These are phyloP conservation scores for Scaptomyza hsui DNA, from an alignment of 1,140 invertebrate genomes.

Conservation along the genomic window DNA sequence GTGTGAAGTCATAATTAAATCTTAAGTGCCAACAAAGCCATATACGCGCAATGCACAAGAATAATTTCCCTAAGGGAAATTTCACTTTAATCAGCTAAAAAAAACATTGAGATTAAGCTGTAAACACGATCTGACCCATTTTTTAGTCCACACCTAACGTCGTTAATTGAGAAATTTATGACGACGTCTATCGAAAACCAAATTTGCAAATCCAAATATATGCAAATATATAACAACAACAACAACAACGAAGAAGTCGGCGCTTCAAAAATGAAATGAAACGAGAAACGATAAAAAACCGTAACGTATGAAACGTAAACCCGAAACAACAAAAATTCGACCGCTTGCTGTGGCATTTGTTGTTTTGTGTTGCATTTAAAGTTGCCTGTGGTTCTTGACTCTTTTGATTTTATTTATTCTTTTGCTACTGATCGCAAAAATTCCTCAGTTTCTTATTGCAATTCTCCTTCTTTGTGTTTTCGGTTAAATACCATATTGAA, in stretches of 20 bases:
- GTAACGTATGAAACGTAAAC: slow-evolving; percentile 10
- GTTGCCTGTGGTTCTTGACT: slow-evolving; percentile 48
- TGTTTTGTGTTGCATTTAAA: slow-evolving; percentile 27
- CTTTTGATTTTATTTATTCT: slow-evolving; percentile 47
- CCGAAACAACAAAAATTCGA: slow-evolving; percentile 51
- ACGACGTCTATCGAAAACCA: slow-evolving; percentile 55
- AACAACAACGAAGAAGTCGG: slow-evolving; percentile 19
- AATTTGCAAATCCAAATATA: slow-evolving; percentile 74
- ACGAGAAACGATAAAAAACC: not conserved
- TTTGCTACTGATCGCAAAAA: slow-evolving; percentile 42
- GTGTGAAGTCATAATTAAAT: slow-evolving; percentile 71
- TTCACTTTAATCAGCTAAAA: slow-evolving; percentile 3
- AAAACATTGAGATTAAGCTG: slow-evolving; percentile 11
- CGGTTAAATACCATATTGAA: slow-evolving; percentile 80
- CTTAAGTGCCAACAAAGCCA: slow-evolving; percentile 40
- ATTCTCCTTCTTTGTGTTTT: slow-evolving; percentile 57
- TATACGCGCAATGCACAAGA: slow-evolving; percentile 8
- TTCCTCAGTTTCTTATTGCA: slow-evolving; percentile 43
- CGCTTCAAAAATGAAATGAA: slow-evolving; percentile 65
- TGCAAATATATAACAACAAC: slow-evolving; percentile 56
- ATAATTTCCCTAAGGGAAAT: slow-evolving; percentile 42
- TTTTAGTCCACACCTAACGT: slow-evolving; percentile 49
- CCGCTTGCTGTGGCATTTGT: slow-evolving; percentile 77
- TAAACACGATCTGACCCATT: slow-evolving; percentile 59
- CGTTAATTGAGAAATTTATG: slow-evolving; percentile 73